Conservation (phyloP, 1,140 invertebrate genomes). For the Adelges cooleyi region DNA sequence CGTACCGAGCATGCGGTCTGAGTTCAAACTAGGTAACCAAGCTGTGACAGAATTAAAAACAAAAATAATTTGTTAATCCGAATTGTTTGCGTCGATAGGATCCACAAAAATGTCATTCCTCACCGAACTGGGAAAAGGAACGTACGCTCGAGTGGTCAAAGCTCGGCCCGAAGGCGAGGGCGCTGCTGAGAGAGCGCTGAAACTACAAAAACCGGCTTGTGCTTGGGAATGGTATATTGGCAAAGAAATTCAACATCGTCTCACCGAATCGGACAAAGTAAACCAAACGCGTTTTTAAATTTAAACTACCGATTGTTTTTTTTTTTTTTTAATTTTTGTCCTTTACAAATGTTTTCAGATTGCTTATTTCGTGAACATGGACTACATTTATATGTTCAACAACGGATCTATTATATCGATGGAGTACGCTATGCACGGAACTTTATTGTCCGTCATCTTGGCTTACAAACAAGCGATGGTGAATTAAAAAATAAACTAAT, state of each 20-base stretch:
- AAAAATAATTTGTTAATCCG: neutral
- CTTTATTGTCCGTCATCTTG: neutral
- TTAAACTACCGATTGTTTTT: neutral
- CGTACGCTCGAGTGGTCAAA: conserved; percentile 34
- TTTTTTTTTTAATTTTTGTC: neutral
- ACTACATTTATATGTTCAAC: conserved; percentile 29
- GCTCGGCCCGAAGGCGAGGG: neutral
- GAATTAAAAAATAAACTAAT: neutral
- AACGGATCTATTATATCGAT: conserved; percentile 29
- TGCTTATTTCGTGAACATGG: conserved; percentile 30
- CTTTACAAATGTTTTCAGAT: conserved; percentile 14
- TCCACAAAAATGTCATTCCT: conserved; percentile 27
- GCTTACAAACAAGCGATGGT: neutral
- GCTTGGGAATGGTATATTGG: conserved; percentile 72
- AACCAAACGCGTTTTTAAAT: conserved; percentile 29
- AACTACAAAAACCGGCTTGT: conserved; percentile 56
- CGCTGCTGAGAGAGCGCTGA: conserved; percentile 31
- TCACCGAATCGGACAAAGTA: conserved; percentile 58
- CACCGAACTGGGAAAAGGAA: conserved; percentile 34
- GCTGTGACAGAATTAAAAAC: neutral
- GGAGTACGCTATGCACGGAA: conserved; percentile 3
- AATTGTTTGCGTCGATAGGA: conserved; percentile 26
- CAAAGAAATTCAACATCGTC: conserved; percentile 57
- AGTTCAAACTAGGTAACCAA: conserved; percentile 32
- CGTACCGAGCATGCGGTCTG: conserved; percentile 16